Evolutionary conservation across 2,113 vertebrate species (phyloP).

Genomic region (Salvelinus alpinus): DNA sequence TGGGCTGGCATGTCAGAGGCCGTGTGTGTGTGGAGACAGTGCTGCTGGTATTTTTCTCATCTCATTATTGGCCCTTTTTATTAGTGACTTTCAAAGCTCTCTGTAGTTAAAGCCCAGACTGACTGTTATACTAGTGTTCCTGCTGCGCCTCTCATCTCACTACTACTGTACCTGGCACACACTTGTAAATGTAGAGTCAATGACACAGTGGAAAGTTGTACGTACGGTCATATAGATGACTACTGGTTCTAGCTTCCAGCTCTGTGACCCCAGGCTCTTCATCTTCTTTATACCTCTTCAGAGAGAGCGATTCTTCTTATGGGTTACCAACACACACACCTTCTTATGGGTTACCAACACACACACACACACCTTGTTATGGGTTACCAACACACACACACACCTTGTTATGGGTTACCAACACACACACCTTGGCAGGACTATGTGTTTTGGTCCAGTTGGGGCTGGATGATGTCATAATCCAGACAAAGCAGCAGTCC

Average conservation of each 20-base stretch:
- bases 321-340: not conserved
- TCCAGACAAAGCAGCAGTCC: no score
- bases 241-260: no score
- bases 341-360: no score
- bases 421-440: not conserved
- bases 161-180: not conserved
- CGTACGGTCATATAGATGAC: no score
- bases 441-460: not conserved
- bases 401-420: no score
- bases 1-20: not conserved
- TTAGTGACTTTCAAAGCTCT: slow-evolving; percentile 2
- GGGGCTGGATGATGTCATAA: not conserved
- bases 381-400: no score
- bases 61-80: slow-evolving; percentile 46
- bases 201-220: no score
- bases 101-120: slow-evolving; percentile 22
- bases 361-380: not conserved
- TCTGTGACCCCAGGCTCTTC: no score
- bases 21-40: not conserved
- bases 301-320: no score
- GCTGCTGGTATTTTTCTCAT: slow-evolving; percentile 22
- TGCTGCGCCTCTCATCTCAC: slow-evolving; percentile 20
- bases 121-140: slow-evolving; percentile 25
- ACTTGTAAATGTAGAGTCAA: no score
- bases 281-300: no score